A percentile compares a stretch with the other conserved stretches of the same genome.
phyloP scores from a whole-genome alignment of 2,888 invertebrate species.

The Athrips mouffetella region DNA sequence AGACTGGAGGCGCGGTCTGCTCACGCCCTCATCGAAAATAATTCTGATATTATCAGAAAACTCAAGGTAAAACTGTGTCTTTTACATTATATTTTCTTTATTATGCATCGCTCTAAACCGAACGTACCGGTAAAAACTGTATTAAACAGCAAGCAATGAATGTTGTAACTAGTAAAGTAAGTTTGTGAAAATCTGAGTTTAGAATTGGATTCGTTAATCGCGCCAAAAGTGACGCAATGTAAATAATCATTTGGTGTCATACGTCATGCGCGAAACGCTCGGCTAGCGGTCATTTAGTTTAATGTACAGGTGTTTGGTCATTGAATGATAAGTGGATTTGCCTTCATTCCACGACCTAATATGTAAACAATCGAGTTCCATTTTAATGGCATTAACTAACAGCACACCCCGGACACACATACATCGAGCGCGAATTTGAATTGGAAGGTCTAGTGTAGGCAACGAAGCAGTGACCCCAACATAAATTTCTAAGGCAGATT shows the following conservation, averaged over 20 bases:
- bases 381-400: too few species aligned
- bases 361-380: too few species aligned
- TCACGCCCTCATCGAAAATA: not conserved
- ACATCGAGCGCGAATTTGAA: too few species aligned
- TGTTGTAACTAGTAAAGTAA: too few species aligned
- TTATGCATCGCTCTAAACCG: not conserved
- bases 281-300: not conserved
- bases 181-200: not conserved
- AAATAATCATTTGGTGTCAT: not conserved
- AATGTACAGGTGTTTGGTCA: not conserved
- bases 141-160: not conserved
- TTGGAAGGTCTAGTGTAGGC: too few species aligned
- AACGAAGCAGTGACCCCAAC: too few species aligned
- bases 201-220: not conserved
- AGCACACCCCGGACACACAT: too few species aligned
- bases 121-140: not conserved
- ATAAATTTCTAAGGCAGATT: too few species aligned
- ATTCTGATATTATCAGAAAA: not conserved
- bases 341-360: too few species aligned
- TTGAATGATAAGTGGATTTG: not conserved
- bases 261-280: not conserved
- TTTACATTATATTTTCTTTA: not conserved
- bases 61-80: not conserved
- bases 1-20: slow-evolving; percentile 12
- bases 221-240: not conserved